Evolutionary conservation across 92 coral and sea anemone genomes (phyloP).

Genomic region (Epizoanthus illoricatus): DNA sequence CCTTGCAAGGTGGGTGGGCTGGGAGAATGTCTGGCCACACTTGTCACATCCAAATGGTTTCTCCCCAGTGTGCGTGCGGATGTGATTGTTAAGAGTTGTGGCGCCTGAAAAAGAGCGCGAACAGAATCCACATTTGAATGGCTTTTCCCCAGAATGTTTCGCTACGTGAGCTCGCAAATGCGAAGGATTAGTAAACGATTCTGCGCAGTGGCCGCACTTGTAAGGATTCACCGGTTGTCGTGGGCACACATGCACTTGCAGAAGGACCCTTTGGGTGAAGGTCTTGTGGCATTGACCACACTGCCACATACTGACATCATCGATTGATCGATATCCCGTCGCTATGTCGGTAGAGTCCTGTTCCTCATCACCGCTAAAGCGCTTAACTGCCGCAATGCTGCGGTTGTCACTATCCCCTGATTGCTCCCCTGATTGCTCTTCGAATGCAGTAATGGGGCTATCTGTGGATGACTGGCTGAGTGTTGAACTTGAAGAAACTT

Average conservation of each 20-base stretch:
- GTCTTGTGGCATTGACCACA: slow-evolving; percentile 85
- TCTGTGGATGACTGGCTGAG: slow-evolving; percentile 25
- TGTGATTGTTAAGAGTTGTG: slow-evolving; percentile 91
- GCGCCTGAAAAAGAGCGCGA: slow-evolving; percentile 93
- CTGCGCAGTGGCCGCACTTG: slow-evolving; percentile 87
- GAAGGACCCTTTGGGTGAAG: slow-evolving; percentile 73
- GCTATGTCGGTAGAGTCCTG: slow-evolving; percentile 9
- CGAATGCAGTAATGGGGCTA: slow-evolving; percentile 1
- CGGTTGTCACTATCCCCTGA: neutral
- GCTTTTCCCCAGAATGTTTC: slow-evolving; percentile 81
- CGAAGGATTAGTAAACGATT: slow-evolving; percentile 78
- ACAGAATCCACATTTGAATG: slow-evolving; percentile 95
- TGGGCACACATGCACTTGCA: slow-evolving; percentile 89
- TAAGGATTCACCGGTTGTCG: slow-evolving; percentile 77
- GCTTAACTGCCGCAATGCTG: neutral
- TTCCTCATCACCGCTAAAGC: slow-evolving; percentile 22
- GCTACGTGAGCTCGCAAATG: slow-evolving; percentile 86
- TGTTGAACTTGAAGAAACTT: slow-evolving; percentile 24
- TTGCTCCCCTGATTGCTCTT: slow-evolving; percentile 3
- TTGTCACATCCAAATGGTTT: slow-evolving; percentile 72
- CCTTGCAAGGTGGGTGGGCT: slow-evolving; percentile 69
- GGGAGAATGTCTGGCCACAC: slow-evolving; percentile 70
- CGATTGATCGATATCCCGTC: slow-evolving; percentile 18
- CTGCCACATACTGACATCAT: slow-evolving; percentile 68
- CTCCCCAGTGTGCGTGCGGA: slow-evolving; percentile 85